Base-by-base conservation (phyloP, 2,888 invertebrate genomes). In the Sarcophaga carnaria region DNA sequence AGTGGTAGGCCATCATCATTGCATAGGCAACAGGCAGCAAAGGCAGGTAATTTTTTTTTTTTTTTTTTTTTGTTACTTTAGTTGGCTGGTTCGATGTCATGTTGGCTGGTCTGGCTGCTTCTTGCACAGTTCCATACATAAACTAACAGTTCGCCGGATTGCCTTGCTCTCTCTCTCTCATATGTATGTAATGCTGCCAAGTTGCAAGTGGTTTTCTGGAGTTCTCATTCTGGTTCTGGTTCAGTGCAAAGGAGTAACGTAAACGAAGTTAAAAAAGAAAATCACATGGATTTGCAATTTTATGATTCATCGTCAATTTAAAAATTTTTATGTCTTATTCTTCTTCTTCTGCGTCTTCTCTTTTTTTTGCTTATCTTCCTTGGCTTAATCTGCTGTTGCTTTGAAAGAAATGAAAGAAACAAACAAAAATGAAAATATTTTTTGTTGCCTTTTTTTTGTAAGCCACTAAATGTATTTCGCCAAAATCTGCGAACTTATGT, bases 221-320 rank as follows among this genome's bases (percentile, higher is more conserved):
- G 64, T 69, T 47, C 22, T 70, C 70, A 8, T 64, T 49, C 47
- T 27, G 63, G 64, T 75, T 83, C 70, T 60, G 84, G 76, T 81
- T 81, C 84, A 81, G 12, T 79, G 67, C 54, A 54, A 54, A 14
- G 54, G 10, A 37, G 37, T 1, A 37, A 37, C 54, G 17, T 17
- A 14, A 54, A 54, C 4, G 17, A 3, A 54, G 4, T 5, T 71
- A 78, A 77, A 69, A 66, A 37, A 37, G 69, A 80, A 81, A 81
- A 79, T 76, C 63, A 81, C 79, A 87, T 79, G 84, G 81, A 87
- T 82, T 76, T 86, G 82, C 81, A 81, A 88, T 86, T 88, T 88
- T 84, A 88, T 88, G 88, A 88, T 86, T 88, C 88, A 88, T 88
- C 88, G 80, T 62, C 71, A 84, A 80, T 75, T 76, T 84, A 20